Evolutionary conservation across 1,140 invertebrate genomes (phyloP).

Genomic region (Episyrphus balteatus): DNA sequence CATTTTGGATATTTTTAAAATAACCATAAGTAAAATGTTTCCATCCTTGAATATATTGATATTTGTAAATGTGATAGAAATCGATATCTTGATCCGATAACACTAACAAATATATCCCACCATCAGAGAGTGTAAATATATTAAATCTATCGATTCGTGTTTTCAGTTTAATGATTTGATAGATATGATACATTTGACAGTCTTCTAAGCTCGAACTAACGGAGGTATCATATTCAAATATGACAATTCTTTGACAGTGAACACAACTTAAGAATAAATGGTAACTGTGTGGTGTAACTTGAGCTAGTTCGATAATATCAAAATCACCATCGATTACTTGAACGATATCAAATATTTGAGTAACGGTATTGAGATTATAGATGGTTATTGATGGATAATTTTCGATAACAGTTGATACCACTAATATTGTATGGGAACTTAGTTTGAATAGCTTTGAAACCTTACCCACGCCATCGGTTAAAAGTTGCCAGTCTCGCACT

Average conservation of each 20-base stretch:
- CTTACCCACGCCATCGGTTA: conserved; percentile 12
- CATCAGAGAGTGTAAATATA: conserved; percentile 10
- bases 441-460: conserved; percentile 11
- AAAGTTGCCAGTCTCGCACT: conserved; percentile 25
- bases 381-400: conserved; percentile 16
- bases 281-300: not conserved
- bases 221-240: conserved; percentile 7
- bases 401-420: conserved; percentile 5
- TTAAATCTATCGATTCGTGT: conserved; percentile 8
- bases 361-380: conserved; percentile 7
- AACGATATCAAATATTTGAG: conserved; percentile 11
- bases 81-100: conserved; percentile 10
- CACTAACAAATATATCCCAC: conserved; percentile 14
- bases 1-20: conserved; percentile 14
- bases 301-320: conserved; percentile 18
- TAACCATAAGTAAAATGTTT: conserved; percentile 17
- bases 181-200: conserved; percentile 1
- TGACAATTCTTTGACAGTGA: conserved; percentile 17
- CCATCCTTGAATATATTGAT: conserved; percentile 21
- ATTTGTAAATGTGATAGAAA: conserved; percentile 22
- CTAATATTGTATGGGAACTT: conserved; percentile 4
- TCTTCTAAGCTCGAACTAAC: not conserved
- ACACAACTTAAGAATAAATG: conserved; percentile 20
- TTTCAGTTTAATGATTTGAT: conserved; percentile 14
- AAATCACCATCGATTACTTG: conserved; percentile 23